Conservation (phyloP, 2,113 vertebrate species). For the Piaya cayana region DNA sequence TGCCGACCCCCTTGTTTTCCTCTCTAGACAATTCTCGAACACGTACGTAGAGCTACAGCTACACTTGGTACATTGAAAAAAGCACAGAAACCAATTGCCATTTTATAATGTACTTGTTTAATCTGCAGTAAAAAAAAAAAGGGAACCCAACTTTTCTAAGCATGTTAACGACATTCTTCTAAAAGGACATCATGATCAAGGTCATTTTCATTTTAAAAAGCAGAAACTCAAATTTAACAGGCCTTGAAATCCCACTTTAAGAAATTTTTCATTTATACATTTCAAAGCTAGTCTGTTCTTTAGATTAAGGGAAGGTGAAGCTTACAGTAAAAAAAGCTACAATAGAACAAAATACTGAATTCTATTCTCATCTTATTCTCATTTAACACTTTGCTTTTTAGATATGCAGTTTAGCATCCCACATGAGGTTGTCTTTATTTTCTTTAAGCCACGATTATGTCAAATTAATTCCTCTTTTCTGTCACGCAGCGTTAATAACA, state of each 20-base stretch:
- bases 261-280: conserved; percentile 41
- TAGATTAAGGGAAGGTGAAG: conserved; percentile 47
- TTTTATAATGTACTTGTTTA: conserved; percentile 48
- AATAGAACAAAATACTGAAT: conserved; percentile 36
- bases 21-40: background rate
- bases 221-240: conserved; percentile 38
- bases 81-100: background rate
- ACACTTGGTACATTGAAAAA: background rate
- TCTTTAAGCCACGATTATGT: conserved; percentile 36
- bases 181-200: conserved; percentile 42
- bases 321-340: background rate
- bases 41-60: background rate
- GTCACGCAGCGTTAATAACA: background rate
- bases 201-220: conserved; percentile 32
- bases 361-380: conserved; percentile 32
- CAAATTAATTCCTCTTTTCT: conserved; percentile 47
- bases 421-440: conserved; percentile 37
- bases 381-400: conserved; percentile 58
- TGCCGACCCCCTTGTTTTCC: background rate
- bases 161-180: conserved; percentile 13
- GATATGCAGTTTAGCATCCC: conserved; percentile 25
- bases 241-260: conserved; percentile 49
- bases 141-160: conserved; percentile 14
- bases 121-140: conserved; percentile 36
- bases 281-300: conserved; percentile 38